phyloP scores from a whole-genome alignment of 2,113 vertebrate genomes.

The Stomatorhinus ivindoensis region DNA sequence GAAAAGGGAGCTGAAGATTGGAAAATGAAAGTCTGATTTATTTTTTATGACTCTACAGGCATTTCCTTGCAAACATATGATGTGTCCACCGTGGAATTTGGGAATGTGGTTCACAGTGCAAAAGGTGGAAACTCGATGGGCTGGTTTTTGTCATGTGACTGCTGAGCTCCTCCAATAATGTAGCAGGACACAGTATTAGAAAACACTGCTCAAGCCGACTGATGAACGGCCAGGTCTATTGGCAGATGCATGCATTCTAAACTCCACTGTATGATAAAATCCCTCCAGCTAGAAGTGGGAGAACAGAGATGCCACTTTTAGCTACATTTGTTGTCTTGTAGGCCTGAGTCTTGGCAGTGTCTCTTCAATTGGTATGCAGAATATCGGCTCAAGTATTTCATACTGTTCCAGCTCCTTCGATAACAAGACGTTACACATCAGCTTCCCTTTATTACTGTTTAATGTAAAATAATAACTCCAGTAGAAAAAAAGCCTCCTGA shows the following conservation, averaged over 20 bases:
- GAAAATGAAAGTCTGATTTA: conserved; percentile 2
- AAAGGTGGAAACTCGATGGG: neutral
- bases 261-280: neutral
- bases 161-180: neutral
- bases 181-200: neutral
- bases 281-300: neutral
- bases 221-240: neutral
- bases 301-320: neutral
- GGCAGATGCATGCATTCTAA: neutral
- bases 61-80: neutral
- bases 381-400: conserved; percentile 10
- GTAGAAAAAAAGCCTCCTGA: conserved; percentile 23
- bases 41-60: neutral
- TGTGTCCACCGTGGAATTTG: neutral
- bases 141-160: neutral
- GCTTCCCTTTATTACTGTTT: conserved; percentile 31
- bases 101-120: neutral
- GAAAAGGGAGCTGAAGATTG: neutral
- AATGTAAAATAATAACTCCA: conserved; percentile 31
- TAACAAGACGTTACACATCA: conserved; percentile 35
- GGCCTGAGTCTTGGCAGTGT: neutral
- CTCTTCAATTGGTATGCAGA: conserved; percentile 2
- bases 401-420: conserved; percentile 27
- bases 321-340: neutral
- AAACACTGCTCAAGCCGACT: neutral